Percentiles rank a stretch among this genome's conserved stretches.
Conservation (phyloP, 1,140 invertebrate species). For the Papilio polyxenes region DNA sequence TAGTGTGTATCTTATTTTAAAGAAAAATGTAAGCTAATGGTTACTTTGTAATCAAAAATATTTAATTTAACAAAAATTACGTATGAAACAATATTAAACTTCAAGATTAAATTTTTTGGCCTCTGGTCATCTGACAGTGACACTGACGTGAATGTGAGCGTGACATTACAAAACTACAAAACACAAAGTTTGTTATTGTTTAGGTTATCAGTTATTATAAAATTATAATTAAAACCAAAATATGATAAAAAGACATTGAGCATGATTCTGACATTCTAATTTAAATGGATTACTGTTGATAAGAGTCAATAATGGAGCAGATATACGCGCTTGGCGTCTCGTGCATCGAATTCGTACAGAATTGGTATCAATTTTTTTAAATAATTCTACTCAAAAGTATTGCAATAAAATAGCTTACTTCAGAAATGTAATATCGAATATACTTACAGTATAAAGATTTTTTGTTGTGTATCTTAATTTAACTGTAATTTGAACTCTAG, state of each 20-base stretch:
- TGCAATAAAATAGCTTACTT: neutral
- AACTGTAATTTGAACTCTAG: no score
- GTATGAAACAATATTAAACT: neutral
- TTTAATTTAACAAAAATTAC: no score
- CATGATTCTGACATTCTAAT: conserved; percentile 21
- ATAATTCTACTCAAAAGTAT: neutral
- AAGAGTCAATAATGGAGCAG: conserved; percentile 57
- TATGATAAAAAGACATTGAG: conserved; percentile 11
- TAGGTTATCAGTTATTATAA: conserved; percentile 21
- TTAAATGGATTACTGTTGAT: conserved; percentile 33
- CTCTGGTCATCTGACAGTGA: neutral
- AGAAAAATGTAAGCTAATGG: no score
- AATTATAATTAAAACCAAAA: neutral
- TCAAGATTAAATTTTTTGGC: conserved; percentile 7
- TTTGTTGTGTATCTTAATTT: no score
- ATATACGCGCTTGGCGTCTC: conserved; percentile 63
- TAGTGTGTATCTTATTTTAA: no score
- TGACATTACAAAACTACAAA: conserved; percentile 6
- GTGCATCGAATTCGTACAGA: conserved; percentile 60
- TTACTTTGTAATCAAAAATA: no score
- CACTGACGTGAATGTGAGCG: neutral
- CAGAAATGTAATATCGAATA: no score
- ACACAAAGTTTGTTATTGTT: conserved; percentile 5
- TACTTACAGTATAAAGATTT: no score
- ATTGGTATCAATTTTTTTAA: conserved; percentile 53